These are phyloP conservation scores for Aleiodes leptofemur DNA, from an alignment of 2,888 invertebrate genomes.

Conservation along the genomic window DNA sequence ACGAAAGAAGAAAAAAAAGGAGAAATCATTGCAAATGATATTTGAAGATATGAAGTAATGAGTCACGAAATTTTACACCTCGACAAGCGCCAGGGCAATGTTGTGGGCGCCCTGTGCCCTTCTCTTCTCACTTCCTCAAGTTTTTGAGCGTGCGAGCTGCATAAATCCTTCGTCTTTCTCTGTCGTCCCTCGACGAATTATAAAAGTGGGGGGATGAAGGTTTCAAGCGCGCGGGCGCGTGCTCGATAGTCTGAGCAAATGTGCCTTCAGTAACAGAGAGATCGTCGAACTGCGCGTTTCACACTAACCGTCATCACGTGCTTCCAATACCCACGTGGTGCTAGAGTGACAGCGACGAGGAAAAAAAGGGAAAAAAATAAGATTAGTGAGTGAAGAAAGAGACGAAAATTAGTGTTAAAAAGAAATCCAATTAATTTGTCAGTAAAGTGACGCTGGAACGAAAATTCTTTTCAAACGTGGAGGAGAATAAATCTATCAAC, in stretches of 20 bases:
- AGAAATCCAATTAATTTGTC: background rate
- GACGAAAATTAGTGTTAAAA: constrained; percentile 4
- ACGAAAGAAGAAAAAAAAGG: background rate
- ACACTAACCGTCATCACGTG: constrained; percentile 55
- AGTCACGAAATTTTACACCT: constrained; percentile 20
- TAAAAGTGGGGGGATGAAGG: constrained; percentile 28
- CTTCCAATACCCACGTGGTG: constrained; percentile 51
- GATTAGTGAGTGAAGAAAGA: constrained; percentile 3
- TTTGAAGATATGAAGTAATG: constrained; percentile 9
- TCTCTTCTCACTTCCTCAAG: constrained; percentile 20
- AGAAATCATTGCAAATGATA: background rate
- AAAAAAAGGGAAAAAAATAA: background rate
- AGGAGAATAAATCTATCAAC: constrained; percentile 67
- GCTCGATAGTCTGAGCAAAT: constrained; percentile 35
- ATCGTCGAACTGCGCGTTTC: constrained; percentile 67
- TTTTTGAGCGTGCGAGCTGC: constrained; percentile 8
- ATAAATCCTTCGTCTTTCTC: constrained; percentile 21
- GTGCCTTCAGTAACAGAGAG: constrained; percentile 65
- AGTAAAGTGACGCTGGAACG: constrained; percentile 23
- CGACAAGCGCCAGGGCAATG: constrained; percentile 13
- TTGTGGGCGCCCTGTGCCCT: constrained; percentile 14
- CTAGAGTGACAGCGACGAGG: background rate
- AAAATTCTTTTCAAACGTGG: constrained; percentile 21
- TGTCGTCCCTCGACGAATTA: background rate
- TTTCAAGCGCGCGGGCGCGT: constrained; percentile 33